Percentiles rank a stretch among this genome's conserved stretches.
Conservation (phyloP, 1,140 invertebrate genomes). For the Pentalonia nigronervosa region DNA sequence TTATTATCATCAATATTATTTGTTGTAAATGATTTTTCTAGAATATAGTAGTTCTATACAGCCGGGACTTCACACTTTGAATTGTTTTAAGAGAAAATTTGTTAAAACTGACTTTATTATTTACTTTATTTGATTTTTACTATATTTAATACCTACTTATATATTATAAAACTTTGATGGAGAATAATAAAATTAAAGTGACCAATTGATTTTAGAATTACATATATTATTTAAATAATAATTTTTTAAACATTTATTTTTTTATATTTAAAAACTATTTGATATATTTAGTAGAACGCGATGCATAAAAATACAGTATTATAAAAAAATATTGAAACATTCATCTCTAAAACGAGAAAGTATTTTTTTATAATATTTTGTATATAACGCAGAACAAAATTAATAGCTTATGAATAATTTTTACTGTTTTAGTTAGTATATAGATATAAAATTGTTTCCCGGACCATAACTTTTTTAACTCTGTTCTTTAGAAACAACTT, state of each 20-base stretch:
- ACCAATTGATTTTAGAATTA: not conserved
- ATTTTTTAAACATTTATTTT: not conserved
- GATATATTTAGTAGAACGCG: not conserved
- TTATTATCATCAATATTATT: too few relatives aligned
- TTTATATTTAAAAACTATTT: not conserved
- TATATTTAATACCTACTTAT: too few relatives aligned
- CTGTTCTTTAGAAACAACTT: not conserved
- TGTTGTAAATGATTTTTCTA: too few relatives aligned
- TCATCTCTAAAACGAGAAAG: not conserved
- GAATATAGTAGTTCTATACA: too few relatives aligned
- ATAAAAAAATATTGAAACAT: not conserved
- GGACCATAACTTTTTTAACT: constrained; percentile 2
- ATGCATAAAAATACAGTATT: not conserved
- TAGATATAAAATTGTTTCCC: not conserved
- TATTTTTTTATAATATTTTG: not conserved
- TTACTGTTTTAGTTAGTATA: constrained; percentile 7
- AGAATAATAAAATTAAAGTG: not conserved
- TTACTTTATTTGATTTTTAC: too few relatives aligned
- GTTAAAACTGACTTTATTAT: too few relatives aligned
- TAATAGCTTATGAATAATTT: constrained; percentile 30
- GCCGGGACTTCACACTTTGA: too few relatives aligned
- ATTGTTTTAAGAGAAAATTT: too few relatives aligned
- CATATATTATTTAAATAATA: not conserved
- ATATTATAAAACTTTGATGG: not conserved
- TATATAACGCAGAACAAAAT: not conserved